A percentile compares a stretch with the other conserved stretches of the same genome.
Conservation (phyloP, 2,888 invertebrate genomes). For the Microdon myrmicae region DNA sequence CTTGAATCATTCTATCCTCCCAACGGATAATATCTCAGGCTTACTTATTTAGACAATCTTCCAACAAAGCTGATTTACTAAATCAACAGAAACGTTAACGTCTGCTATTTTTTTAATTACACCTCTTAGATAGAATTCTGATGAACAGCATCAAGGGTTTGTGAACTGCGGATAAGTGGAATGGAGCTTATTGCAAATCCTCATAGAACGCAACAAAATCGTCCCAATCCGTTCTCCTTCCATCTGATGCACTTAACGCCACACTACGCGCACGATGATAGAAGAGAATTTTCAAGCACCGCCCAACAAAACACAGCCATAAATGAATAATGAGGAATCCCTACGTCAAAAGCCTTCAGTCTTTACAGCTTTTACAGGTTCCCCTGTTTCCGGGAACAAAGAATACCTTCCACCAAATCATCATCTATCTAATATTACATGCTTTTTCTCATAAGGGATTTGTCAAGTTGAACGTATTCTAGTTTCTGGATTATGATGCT, state of each 20-base stretch:
- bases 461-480: slow-evolving; percentile 22
- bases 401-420: slow-evolving; percentile 13
- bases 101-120: no score
- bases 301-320: slow-evolving; percentile 24
- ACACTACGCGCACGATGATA: slow-evolving; percentile 26
- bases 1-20: no score
- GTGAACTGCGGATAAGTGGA: no score
- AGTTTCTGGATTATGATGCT: slow-evolving; percentile 20
- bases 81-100: no score
- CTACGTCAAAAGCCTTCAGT: slow-evolving; percentile 27
- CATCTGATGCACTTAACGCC: slow-evolving; percentile 29
- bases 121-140: slow-evolving; percentile 5
- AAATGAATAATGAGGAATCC: slow-evolving; percentile 41
- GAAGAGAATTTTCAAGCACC: slow-evolving; percentile 44
- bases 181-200: slow-evolving; percentile 42
- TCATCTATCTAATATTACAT: slow-evolving; percentile 18
- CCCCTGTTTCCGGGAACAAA: slow-evolving; percentile 10
- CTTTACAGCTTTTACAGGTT: slow-evolving; percentile 8
- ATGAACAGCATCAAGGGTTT: slow-evolving; percentile 15
- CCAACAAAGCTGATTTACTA: no score
- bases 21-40: no score
- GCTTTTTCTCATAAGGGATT: slow-evolving; percentile 26
- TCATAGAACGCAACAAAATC: slow-evolving; percentile 32
- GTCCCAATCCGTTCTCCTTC: slow-evolving; percentile 30
- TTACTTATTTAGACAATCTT: no score